Conservation (phyloP, 2,888 invertebrate species). For the Synanthedon formicaeformis region DNA sequence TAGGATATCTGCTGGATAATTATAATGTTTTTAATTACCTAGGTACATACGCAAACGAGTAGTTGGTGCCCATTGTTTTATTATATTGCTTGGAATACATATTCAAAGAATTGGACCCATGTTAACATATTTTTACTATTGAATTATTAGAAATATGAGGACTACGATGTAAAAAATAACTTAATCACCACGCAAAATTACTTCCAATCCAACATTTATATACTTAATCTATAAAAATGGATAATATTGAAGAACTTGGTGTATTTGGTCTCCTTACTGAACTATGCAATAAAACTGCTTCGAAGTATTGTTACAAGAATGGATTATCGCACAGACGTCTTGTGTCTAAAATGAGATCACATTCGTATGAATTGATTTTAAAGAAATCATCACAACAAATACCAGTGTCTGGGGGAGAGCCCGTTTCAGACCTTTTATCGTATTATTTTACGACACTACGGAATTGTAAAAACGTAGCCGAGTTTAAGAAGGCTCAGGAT, state of each 20-base stretch:
- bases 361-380: conserved; percentile 52
- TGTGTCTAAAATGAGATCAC: conserved; percentile 43
- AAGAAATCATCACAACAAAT: conserved; percentile 37
- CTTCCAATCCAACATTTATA: too few species aligned
- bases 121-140: too few species aligned
- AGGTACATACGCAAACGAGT: too few species aligned
- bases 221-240: not conserved
- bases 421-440: conserved; percentile 43
- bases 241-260: conserved; percentile 23
- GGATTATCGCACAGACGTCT: conserved; percentile 37
- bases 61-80: too few species aligned
- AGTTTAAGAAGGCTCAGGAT: conserved; percentile 40
- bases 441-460: conserved; percentile 40
- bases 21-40: too few species aligned
- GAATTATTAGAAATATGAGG: too few species aligned
- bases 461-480: conserved; percentile 45
- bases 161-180: too few species aligned
- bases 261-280: conserved; percentile 50
- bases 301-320: conserved; percentile 33
- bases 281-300: conserved; percentile 45
- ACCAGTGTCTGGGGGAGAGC: conserved; percentile 27
- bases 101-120: too few species aligned
- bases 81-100: too few species aligned
- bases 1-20: too few species aligned
- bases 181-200: too few species aligned